Percentiles rank a stretch among this genome's conserved stretches.
Evolutionary conservation across 2,888 invertebrate species (phyloP).

Genomic region (Noctua janthina): DNA sequence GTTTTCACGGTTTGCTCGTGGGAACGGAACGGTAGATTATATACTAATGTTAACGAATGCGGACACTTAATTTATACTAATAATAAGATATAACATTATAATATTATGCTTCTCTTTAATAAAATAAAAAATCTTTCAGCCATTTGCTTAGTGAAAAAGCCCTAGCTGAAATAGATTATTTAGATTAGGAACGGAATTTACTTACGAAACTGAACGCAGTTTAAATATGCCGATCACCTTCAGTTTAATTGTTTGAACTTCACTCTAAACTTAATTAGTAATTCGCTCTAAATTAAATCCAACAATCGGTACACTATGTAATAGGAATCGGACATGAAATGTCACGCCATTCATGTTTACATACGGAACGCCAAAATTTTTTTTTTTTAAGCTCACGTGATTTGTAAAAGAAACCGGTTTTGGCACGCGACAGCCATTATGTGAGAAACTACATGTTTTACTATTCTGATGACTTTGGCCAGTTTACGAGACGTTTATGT

Average conservation of each 20-base stretch:
- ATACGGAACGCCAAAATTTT: constrained; percentile 24
- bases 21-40: background rate
- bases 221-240: background rate
- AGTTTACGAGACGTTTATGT: constrained; percentile 31
- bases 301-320: background rate
- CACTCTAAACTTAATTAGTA: background rate
- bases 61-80: background rate
- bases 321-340: background rate
- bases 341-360: constrained; percentile 10
- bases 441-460: background rate
- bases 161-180: background rate
- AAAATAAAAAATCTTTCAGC: background rate
- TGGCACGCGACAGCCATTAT: constrained; percentile 51
- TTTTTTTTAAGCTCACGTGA: constrained; percentile 33
- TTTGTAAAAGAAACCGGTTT: constrained; percentile 39
- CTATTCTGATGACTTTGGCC: constrained; percentile 6
- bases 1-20: background rate
- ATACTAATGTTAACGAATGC: background rate
- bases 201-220: background rate
- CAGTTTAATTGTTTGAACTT: background rate
- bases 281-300: background rate
- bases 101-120: background rate
- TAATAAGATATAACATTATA: background rate
- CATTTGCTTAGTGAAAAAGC: background rate
- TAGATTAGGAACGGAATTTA: background rate